These are phyloP conservation scores for Drosophila pruinosa DNA, from an alignment of 1,140 invertebrate genomes.

Conservation along the genomic window DNA sequence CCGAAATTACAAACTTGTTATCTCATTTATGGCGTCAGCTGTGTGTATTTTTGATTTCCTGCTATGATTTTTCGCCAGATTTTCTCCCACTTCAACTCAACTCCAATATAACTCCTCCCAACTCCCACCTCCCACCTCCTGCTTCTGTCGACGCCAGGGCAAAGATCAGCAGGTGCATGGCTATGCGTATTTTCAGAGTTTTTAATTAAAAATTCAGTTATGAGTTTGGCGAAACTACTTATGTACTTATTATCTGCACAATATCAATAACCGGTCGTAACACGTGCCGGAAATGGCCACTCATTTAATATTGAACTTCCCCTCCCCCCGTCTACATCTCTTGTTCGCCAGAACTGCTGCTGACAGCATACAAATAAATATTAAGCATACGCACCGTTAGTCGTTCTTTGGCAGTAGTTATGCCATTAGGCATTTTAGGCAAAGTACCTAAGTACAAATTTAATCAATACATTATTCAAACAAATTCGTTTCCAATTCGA, in stretches of 20 bases:
- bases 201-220: constrained; percentile 39
- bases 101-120: background rate
- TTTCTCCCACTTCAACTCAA: background rate
- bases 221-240: constrained; percentile 19
- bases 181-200: constrained; percentile 23
- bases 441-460: too few species aligned
- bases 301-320: background rate
- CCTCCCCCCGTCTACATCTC: background rate
- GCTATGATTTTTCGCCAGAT: constrained; percentile 30
- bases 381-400: background rate
- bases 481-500: too few species aligned
- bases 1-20: constrained; percentile 77
- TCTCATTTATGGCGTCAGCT: constrained; percentile 76
- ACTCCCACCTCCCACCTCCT: too few species aligned
- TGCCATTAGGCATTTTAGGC: too few species aligned
- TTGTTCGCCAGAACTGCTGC: background rate
- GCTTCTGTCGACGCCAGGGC: too few species aligned
- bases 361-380: background rate
- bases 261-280: constrained; percentile 14
- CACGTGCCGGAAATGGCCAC: constrained; percentile 15
- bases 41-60: constrained; percentile 73
- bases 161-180: constrained; percentile 12
- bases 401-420: too few species aligned
- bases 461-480: too few species aligned
- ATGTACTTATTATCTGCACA: constrained; percentile 10